phyloP scores from a whole-genome alignment of 2,113 vertebrate species.

The Seriola dumerili region DNA sequence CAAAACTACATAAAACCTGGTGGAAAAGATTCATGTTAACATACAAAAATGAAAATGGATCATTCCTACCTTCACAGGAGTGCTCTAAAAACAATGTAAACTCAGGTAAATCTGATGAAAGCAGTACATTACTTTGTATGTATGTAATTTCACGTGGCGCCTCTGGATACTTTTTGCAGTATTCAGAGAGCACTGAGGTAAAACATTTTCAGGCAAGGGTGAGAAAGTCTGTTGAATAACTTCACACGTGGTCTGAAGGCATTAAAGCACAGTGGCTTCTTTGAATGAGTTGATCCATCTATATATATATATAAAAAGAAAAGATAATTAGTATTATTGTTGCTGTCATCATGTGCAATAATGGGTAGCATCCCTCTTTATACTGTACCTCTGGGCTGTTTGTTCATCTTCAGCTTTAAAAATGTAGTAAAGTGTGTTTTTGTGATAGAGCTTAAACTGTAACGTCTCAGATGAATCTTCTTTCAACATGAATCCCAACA shows the following conservation, averaged over 20 bases:
- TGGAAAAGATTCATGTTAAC: neutral
- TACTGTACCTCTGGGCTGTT: constrained; percentile 89
- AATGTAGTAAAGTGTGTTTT: constrained; percentile 93
- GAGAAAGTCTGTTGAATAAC: neutral
- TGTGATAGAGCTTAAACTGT: constrained; percentile 94
- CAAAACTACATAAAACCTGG: constrained; percentile 3
- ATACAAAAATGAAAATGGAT: constrained; percentile 3
- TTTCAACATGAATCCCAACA: constrained; percentile 93
- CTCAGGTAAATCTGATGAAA: constrained; percentile 14
- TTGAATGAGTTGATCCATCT: constrained; percentile 98
- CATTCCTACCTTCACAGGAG: neutral
- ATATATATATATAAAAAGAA: constrained; percentile 37
- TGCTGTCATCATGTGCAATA: neutral
- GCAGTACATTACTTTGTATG: constrained; percentile 3
- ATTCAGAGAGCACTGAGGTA: constrained; percentile 56
- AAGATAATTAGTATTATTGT: neutral
- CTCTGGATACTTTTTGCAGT: constrained; percentile 19
- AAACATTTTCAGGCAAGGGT: constrained; percentile 23
- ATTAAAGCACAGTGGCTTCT: constrained; percentile 92
- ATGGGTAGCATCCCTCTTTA: neutral
- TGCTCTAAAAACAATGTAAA: constrained; percentile 19
- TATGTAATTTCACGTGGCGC: constrained; percentile 18
- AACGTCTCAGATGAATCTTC: constrained; percentile 85
- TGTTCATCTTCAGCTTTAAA: constrained; percentile 95
- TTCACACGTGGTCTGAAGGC: neutral